Evolutionary conservation across 2,113 vertebrate species (phyloP).

Genomic region (Struthidea cinerea): DNA sequence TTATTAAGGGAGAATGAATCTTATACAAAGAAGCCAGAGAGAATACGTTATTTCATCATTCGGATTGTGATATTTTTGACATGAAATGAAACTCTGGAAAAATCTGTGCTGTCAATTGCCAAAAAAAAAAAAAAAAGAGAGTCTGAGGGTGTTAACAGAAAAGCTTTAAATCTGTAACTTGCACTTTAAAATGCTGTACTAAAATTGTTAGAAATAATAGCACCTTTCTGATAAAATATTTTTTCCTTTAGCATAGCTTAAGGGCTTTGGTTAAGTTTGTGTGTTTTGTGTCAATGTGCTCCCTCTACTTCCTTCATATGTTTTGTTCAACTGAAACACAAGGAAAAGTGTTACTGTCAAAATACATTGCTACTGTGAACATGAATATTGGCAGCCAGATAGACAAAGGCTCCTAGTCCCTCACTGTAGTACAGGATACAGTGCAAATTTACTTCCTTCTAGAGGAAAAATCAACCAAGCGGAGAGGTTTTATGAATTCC

Average conservation of each 20-base stretch:
- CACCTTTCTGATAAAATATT: not conserved
- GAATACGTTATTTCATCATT: not conserved
- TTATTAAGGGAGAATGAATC: not conserved
- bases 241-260: not conserved
- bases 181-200: not conserved
- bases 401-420: not conserved
- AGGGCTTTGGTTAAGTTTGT: not conserved
- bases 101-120: not conserved
- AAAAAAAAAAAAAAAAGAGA: not conserved
- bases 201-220: not conserved
- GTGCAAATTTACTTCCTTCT: not conserved
- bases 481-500: not conserved
- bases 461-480: not conserved
- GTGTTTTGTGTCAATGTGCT: accelerated
- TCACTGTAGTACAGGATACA: not conserved
- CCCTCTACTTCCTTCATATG: not conserved
- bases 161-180: not conserved
- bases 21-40: not conserved
- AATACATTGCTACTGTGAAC: not conserved
- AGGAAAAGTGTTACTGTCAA: not conserved
- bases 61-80: not conserved
- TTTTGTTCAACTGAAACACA: not conserved
- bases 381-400: not conserved
- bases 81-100: not conserved
- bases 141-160: not conserved